Evolutionary conservation across 2,113 vertebrate species (phyloP).

Genomic region (Perca flavescens): DNA sequence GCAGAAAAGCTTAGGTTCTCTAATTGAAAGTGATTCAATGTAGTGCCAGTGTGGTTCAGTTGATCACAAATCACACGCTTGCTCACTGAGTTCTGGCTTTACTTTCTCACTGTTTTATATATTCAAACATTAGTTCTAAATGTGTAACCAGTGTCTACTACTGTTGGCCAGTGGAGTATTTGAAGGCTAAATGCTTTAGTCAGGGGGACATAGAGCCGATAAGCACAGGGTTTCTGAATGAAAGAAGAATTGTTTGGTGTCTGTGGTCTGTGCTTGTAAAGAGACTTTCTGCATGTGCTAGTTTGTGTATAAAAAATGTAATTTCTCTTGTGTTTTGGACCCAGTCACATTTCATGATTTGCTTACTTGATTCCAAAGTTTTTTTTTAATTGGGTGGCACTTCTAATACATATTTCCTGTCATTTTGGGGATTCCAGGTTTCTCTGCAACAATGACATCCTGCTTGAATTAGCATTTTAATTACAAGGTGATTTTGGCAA

Average conservation of each 20-base stretch:
- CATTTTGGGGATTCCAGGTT: slow-evolving; percentile 50
- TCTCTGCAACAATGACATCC: slow-evolving; percentile 67
- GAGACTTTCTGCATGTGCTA: slow-evolving; percentile 7
- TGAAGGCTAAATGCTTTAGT: slow-evolving; percentile 33
- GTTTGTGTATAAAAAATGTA: slow-evolving; percentile 13
- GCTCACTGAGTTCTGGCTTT: not conserved
- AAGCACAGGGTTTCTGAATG: slow-evolving; percentile 25
- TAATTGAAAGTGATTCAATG: not conserved
- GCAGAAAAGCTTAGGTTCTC: not conserved
- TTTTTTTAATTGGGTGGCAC: slow-evolving; percentile 25
- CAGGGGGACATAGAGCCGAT: slow-evolving; percentile 2
- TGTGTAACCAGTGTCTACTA: slow-evolving; percentile 8
- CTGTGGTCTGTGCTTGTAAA: not conserved
- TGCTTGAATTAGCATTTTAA: slow-evolving; percentile 78
- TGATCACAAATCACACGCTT: not conserved
- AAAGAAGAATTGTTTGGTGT: slow-evolving; percentile 1
- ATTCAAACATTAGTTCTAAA: slow-evolving; percentile 24
- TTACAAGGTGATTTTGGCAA: slow-evolving; percentile 72
- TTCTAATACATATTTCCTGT: slow-evolving; percentile 48
- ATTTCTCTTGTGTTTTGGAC: slow-evolving; percentile 22
- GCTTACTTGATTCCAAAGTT: slow-evolving; percentile 34
- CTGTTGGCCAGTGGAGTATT: slow-evolving; percentile 3
- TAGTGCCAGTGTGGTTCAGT: not conserved
- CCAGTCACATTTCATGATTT: slow-evolving; percentile 21
- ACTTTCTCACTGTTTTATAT: slow-evolving; percentile 16